Conservation (phyloP, 2,888 invertebrate genomes). For the Phaonia tiefii region DNA sequence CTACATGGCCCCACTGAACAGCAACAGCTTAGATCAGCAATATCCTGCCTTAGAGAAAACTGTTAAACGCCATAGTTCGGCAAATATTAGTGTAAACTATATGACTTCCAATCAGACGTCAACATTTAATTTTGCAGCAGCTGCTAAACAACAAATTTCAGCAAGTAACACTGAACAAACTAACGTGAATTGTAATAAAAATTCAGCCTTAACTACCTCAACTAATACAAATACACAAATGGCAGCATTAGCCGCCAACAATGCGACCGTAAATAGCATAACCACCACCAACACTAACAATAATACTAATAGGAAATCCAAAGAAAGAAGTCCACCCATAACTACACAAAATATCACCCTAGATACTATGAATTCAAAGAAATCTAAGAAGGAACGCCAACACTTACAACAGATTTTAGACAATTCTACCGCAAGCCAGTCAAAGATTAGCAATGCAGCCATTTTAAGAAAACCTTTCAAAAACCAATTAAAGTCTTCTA, state of each 20-base stretch:
- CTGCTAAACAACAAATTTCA: conserved; percentile 67
- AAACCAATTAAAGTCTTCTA: conserved; percentile 53
- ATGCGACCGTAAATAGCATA: conserved; percentile 44
- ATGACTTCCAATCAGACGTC: conserved; percentile 32
- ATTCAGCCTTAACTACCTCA: conserved; percentile 66
- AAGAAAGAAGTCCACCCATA: conserved; percentile 63
- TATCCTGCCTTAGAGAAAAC: conserved; percentile 81
- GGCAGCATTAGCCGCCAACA: conserved; percentile 57
- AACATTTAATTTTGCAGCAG: conserved; percentile 69
- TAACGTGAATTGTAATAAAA: conserved; percentile 57
- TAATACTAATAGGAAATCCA: conserved; percentile 59
- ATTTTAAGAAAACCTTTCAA: conserved; percentile 61
- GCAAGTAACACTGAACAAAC: conserved; percentile 41
- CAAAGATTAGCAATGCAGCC: conserved; percentile 4
- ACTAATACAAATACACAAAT: conserved; percentile 58
- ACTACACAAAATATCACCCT: conserved; percentile 22
- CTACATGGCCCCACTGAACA: conserved; percentile 69
- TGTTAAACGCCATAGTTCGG: conserved; percentile 78
- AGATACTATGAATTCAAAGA: conserved; percentile 43
- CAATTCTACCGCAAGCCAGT: conserved; percentile 4
- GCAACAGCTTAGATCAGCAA: conserved; percentile 78
- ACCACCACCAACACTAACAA: conserved; percentile 36
- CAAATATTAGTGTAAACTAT: conserved; percentile 69
- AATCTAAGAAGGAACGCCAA: conserved; percentile 57
- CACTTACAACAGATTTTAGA: conserved; percentile 30